Evolutionary conservation across 1,140 invertebrate species (phyloP), one percentile per base, ranked within the genome.

Genomic region (Orchestia grillus): DNA sequence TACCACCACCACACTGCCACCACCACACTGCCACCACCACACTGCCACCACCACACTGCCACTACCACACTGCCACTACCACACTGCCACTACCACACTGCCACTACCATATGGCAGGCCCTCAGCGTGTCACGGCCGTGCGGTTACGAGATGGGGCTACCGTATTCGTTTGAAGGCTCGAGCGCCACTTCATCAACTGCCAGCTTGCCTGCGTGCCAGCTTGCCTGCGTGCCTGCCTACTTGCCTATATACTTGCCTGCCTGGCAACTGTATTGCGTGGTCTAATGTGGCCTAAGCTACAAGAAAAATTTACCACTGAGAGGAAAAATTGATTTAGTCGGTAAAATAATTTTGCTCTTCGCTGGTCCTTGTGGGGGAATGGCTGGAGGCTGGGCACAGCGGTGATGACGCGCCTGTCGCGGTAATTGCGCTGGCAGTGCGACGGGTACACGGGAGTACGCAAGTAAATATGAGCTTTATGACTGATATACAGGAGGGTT

Each of bases 21-120:
- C 44, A 44, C 41, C 88, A 91, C 88, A 91, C 36, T 42, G 88
- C 28, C 88, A 91, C 44, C 41, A 91, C 88, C 88, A 91, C 88
- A 91, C 44, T 28, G 42, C 88, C 88, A 91, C 44, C 88, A 91
- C 88, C 41, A 36, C 88, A 43, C 88, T 77, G 88, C 28, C 88
- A 91, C 88, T 41, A 91, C 88, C 88, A 91, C 88, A 91, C 88
- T 16, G 41, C 44, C 88, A 43, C 44, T 8, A 19, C 11, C 4
- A 15, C 41, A 94, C 41, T 11, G 28, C 62, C 62, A 77, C 62
- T 28, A 77, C 62, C 62, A 36, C 62, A 77, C 47, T 53, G 62
- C 28, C 62, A 77, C 62, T 28, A 77, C 62, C 62, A 36, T 28
- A 53, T 19, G 6, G 47, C 47, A 53, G 6, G 47, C 6, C 47